These are phyloP conservation scores for Drosophila repleta DNA, from an alignment of 1,140 invertebrate genomes.

Conservation along the genomic window DNA sequence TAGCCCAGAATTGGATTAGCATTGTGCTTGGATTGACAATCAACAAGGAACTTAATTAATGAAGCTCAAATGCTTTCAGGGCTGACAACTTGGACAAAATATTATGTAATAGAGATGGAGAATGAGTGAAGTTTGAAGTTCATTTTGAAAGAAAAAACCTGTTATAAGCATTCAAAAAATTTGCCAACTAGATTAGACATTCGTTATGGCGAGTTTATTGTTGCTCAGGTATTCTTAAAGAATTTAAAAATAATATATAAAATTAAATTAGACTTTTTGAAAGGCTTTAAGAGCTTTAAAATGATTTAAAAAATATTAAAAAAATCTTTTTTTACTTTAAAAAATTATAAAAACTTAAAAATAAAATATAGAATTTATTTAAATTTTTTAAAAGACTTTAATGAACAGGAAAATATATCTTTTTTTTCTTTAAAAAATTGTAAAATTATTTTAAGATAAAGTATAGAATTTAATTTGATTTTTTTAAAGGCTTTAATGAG, in stretches of 20 bases:
- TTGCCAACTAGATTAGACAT: background rate
- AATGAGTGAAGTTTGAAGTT: background rate
- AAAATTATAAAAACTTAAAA: too few species aligned
- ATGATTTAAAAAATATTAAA: too few species aligned
- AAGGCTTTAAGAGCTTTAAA: background rate
- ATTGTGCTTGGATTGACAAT: slow-evolving; percentile 15
- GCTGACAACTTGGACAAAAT: background rate
- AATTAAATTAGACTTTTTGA: background rate
- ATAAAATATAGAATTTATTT: too few species aligned
- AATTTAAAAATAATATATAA: background rate
- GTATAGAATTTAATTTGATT: too few species aligned
- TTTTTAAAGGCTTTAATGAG: background rate
- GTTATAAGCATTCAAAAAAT: background rate
- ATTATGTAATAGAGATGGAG: background rate
- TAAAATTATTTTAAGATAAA: too few species aligned
- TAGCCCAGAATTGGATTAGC: slow-evolving; percentile 29
- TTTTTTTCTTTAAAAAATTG: too few species aligned
- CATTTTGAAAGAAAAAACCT: too few species aligned
- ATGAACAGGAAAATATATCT: too few species aligned
- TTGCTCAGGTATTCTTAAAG: background rate
- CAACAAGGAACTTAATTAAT: slow-evolving; percentile 36
- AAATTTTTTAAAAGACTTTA: too few species aligned
- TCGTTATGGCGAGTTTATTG: background rate
- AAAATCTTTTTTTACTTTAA: too few species aligned
- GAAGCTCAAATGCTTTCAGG: slow-evolving; percentile 23